Evolutionary conservation across 2,797 vertebrate genomes (phyloP).

Genomic region (Lithobates pipiens): DNA sequence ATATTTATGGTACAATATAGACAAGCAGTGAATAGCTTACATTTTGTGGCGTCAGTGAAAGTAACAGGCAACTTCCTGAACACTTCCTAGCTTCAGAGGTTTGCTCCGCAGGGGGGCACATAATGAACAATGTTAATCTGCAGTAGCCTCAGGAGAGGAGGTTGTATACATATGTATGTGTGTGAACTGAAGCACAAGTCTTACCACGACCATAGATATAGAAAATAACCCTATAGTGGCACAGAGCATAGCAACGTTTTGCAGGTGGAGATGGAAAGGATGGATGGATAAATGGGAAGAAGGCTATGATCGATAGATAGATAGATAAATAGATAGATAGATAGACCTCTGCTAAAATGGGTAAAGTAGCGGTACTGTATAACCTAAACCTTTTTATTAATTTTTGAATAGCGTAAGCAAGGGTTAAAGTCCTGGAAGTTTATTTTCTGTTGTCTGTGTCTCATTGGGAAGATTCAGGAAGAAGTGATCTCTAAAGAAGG

Average conservation of each 20-base stretch:
- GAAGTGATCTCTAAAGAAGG: no score
- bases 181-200: not conserved
- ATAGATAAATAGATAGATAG: no score
- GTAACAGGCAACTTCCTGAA: conserved; percentile 14
- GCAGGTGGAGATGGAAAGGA: no score
- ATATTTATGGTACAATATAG: not conserved
- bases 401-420: no score
- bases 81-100: conserved; percentile 21
- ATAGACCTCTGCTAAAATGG: not conserved
- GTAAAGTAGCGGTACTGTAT: no score
- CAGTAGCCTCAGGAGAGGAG: not conserved
- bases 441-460: no score
- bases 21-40: conserved; percentile 5
- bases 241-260: not conserved
- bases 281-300: no score
- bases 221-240: not conserved
- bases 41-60: conserved; percentile 4
- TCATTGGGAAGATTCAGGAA: no score
- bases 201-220: not conserved
- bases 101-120: conserved; percentile 10
- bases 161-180: conserved; percentile 21
- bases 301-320: no score
- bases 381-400: no score
- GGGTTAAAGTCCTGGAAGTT: no score
- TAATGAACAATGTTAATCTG: conserved; percentile 41